Evolutionary conservation across 2,888 invertebrate genomes (phyloP), one percentile per base, ranked within the genome.

Genomic region (Zhengitettix transpicula): DNA sequence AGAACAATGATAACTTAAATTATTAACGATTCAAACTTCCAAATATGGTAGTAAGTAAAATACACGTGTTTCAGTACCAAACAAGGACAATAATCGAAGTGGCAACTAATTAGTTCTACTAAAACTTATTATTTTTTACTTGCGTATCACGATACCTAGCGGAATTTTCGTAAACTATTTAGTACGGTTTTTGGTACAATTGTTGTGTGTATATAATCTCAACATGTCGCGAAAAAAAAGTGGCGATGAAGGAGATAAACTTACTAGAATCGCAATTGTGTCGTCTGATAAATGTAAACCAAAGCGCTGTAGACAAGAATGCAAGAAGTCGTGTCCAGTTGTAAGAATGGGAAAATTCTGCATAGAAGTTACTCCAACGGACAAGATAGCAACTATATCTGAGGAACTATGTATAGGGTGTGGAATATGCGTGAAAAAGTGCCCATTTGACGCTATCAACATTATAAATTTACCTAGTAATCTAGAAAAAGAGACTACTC

Each of bases 381-480:
- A 90, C 69, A 98, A 98, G 77, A 94, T 98, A 67, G 96, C 98
- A 51, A 84, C 88, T 53, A 92, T 99, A 71, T 98, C 98, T 55
- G 99, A 99, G 76, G 96, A 97, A 73, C 78, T 99, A 8, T 99
- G 98, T 75, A 99, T 99, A 69, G 98, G 98, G 69, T 99, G 98
- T 76, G 98, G 98, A 85, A 99, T 99, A 70, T 99, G 98, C 79
- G 92, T 95, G 61, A 12, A 47, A 93, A 99, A 99, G 92, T 99
- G 99, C 72, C 99, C 99, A 0, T 99, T 99, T 76, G 98, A 99
- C 75, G 99, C 99, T 9, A 95, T 99, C 68, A 89, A 87, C 54
- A 99, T 99, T 67, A 99, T 99, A 70, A 99, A 99, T 76, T 81
- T 99, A 68, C 99, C 99, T 55, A 97, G 96, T 68, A 99, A 99